phyloP scores from a whole-genome alignment of 1,140 invertebrate genomes.

The Ericerus pela region DNA sequence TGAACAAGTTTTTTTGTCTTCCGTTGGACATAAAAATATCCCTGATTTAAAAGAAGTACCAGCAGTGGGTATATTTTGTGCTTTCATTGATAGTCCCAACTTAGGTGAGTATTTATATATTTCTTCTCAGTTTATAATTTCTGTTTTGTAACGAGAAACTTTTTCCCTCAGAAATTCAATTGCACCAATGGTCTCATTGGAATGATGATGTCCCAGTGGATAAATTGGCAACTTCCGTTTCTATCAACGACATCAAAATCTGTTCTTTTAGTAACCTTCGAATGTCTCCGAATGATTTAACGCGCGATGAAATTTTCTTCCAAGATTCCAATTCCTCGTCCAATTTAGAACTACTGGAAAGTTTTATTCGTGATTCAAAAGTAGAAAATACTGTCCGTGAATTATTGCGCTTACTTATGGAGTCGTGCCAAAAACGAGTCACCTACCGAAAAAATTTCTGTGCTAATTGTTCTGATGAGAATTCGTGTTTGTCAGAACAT shows the following conservation, averaged over 20 bases:
- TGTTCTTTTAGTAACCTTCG: neutral
- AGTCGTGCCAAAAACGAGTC: constrained; percentile 46
- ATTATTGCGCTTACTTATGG: constrained; percentile 40
- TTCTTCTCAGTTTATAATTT: neutral
- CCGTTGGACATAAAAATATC: constrained; percentile 40
- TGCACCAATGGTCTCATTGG: constrained; percentile 18
- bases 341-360: neutral
- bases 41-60: constrained; percentile 53
- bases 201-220: neutral
- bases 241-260: neutral
- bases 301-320: neutral
- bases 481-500: constrained; percentile 39
- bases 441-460: constrained; percentile 48
- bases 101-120: constrained; percentile 18
- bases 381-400: constrained; percentile 31
- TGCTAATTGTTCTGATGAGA: constrained; percentile 40
- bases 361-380: neutral
- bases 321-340: neutral
- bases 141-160: neutral
- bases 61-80: constrained; percentile 39
- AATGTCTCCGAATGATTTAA: neutral
- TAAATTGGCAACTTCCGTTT: neutral
- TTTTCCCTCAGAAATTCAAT: constrained; percentile 15
- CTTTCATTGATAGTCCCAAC: constrained; percentile 42
- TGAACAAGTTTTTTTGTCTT: constrained; percentile 37